These are phyloP conservation scores for Diplazon laetatorius DNA, from an alignment of 2,888 invertebrate genomes.

Conservation along the genomic window DNA sequence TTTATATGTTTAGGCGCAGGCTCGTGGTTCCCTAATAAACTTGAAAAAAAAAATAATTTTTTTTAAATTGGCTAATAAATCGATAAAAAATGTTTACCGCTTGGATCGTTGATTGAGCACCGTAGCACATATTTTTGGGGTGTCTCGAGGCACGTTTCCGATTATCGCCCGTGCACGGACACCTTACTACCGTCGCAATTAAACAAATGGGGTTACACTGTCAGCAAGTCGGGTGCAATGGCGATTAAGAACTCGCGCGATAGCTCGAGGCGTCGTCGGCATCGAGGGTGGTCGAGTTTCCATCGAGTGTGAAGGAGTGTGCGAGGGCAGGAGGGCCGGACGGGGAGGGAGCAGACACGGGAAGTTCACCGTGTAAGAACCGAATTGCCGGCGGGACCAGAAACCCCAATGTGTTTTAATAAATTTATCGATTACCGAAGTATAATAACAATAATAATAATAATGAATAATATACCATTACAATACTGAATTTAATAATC, in stretches of 20 bases:
- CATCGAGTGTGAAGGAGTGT: constrained; percentile 26
- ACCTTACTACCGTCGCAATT: constrained; percentile 29
- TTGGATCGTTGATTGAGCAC: not conserved
- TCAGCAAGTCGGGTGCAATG: constrained; percentile 38
- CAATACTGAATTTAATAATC: too few species aligned
- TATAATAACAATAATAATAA: constrained; percentile 31
- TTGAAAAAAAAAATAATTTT: not conserved
- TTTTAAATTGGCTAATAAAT: too few species aligned
- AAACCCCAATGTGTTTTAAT: constrained; percentile 54
- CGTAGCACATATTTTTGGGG: not conserved
- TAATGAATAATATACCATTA: too few species aligned
- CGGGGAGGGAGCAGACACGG: not conserved
- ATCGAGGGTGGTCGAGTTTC: constrained; percentile 63
- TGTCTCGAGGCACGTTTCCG: not conserved
- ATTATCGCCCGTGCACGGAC: not conserved
- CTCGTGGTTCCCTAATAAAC: not conserved
- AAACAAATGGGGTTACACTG: constrained; percentile 58
- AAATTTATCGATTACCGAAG: constrained; percentile 60
- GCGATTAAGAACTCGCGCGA: constrained; percentile 59
- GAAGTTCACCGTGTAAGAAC: constrained; percentile 2
- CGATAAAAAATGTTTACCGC: not conserved
- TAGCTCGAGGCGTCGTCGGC: constrained; percentile 58
- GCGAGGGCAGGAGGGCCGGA: not conserved
- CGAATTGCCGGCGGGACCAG: constrained; percentile 51
- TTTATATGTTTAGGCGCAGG: too few species aligned